Evolutionary conservation across 2,113 vertebrate species (phyloP).

Genomic region (Prunella himalayana): DNA sequence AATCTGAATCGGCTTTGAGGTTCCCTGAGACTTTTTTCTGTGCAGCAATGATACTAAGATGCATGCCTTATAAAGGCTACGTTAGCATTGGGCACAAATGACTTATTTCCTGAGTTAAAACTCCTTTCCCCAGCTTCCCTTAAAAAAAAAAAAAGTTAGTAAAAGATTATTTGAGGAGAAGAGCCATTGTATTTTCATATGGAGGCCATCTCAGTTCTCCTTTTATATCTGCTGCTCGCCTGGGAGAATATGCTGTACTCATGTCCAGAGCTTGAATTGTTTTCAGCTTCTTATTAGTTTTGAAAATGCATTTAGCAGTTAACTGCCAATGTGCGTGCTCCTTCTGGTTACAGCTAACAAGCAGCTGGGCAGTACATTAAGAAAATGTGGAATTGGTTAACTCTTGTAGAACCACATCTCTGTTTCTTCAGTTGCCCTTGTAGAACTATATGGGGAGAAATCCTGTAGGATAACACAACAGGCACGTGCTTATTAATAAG

Average conservation of each 20-base stretch:
- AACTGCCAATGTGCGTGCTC: neutral
- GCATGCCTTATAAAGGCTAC: neutral
- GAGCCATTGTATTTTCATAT: neutral
- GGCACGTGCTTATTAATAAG: neutral
- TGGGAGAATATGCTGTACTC: neutral
- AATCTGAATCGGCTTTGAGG: neutral
- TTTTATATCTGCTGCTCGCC: neutral
- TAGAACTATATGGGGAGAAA: neutral
- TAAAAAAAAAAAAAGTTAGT: neutral
- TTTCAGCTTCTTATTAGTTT: conserved; percentile 40
- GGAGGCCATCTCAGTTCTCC: neutral
- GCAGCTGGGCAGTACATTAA: conserved; percentile 44
- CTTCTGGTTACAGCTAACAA: conserved; percentile 21
- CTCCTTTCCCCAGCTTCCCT: neutral
- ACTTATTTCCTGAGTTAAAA: conserved; percentile 9
- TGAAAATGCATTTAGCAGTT: conserved; percentile 21
- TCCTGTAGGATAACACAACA: neutral
- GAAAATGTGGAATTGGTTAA: neutral
- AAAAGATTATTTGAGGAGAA: neutral
- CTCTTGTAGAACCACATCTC: neutral
- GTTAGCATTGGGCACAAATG: neutral
- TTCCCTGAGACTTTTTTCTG: neutral
- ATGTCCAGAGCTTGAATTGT: neutral
- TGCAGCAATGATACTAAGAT: neutral
- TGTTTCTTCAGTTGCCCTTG: neutral